Evolutionary conservation across 2,888 invertebrate genomes (phyloP).

Genomic region (Scaptomyza reducta): DNA sequence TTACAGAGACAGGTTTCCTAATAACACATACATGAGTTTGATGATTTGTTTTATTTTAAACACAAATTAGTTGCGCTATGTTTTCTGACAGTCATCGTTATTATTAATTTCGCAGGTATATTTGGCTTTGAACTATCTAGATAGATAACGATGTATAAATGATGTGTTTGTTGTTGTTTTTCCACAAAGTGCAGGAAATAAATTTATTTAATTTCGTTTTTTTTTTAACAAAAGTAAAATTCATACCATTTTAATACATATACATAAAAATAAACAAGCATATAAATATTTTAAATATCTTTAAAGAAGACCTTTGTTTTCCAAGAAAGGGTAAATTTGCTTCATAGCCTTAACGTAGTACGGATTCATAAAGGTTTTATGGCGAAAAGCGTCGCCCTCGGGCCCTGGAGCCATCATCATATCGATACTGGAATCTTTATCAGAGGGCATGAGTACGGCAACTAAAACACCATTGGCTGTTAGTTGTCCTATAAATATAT

Average conservation of each 20-base stretch:
- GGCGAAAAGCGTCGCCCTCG: slow-evolving; percentile 61
- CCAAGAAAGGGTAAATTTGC: slow-evolving; percentile 75
- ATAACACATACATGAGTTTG: no score
- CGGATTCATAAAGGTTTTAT: slow-evolving; percentile 62
- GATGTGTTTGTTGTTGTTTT: background rate
- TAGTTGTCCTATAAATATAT: slow-evolving; percentile 53
- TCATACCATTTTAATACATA: background rate
- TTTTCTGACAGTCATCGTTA: slow-evolving; percentile 29
- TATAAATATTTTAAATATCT: background rate
- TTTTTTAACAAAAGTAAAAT: background rate
- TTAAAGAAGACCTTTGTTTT: slow-evolving; percentile 70
- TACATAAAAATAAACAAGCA: background rate
- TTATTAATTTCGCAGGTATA: background rate
- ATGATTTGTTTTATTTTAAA: no score
- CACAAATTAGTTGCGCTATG: background rate
- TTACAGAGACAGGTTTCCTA: background rate
- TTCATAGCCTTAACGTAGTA: slow-evolving; percentile 73
- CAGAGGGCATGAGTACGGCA: slow-evolving; percentile 67
- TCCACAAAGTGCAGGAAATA: background rate
- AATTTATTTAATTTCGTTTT: background rate
- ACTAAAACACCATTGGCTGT: slow-evolving; percentile 57
- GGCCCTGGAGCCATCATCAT: slow-evolving; percentile 62
- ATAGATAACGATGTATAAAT: background rate
- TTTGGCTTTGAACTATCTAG: slow-evolving; percentile 2
- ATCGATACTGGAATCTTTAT: slow-evolving; percentile 72